phyloP scores from a whole-genome alignment of 2,797 vertebrate genomes.

The Silurus aristotelis region DNA sequence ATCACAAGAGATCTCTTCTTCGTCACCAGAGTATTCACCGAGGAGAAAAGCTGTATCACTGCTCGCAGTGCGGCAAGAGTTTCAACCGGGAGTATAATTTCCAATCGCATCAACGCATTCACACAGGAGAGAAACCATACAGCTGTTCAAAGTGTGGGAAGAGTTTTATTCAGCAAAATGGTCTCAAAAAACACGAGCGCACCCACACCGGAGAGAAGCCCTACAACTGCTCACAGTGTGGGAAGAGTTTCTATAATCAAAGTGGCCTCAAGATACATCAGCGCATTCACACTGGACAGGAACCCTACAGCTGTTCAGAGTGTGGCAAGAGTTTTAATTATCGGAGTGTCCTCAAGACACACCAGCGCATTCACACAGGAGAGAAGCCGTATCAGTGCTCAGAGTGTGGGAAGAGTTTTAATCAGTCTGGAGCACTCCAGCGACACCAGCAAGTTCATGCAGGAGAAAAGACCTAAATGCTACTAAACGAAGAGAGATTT shows the following conservation, averaged over 20 bases:
- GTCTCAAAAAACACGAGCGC: slow-evolving; percentile 4
- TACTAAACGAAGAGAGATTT: too few relatives aligned
- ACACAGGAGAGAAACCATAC: too few relatives aligned
- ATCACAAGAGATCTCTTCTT: not conserved
- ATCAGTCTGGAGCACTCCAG: not conserved
- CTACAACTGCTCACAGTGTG: not conserved
- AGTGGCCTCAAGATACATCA: not conserved
- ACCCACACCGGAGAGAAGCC: not conserved
- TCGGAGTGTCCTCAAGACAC: not conserved
- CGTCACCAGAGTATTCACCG: slow-evolving; percentile 9
- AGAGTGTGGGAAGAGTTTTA: slow-evolving; percentile 17
- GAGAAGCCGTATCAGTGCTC: slow-evolving; percentile 8
- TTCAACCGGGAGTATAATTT: not conserved
- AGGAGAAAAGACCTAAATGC: not conserved
- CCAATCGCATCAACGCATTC: too few relatives aligned
- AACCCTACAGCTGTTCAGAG: not conserved
- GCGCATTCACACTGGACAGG: slow-evolving; percentile 12
- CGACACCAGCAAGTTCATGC: slow-evolving; percentile 4
- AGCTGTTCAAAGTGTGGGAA: too few relatives aligned
- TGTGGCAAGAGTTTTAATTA: slow-evolving; percentile 7
- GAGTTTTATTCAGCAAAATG: too few relatives aligned
- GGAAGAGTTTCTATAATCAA: not conserved
- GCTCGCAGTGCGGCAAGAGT: not conserved
- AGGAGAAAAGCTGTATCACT: not conserved
- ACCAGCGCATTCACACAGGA: slow-evolving; percentile 12